Evolutionary conservation across 2,888 invertebrate genomes (phyloP), one percentile per base, ranked within the genome.

Genomic region (Tachina lurida): DNA sequence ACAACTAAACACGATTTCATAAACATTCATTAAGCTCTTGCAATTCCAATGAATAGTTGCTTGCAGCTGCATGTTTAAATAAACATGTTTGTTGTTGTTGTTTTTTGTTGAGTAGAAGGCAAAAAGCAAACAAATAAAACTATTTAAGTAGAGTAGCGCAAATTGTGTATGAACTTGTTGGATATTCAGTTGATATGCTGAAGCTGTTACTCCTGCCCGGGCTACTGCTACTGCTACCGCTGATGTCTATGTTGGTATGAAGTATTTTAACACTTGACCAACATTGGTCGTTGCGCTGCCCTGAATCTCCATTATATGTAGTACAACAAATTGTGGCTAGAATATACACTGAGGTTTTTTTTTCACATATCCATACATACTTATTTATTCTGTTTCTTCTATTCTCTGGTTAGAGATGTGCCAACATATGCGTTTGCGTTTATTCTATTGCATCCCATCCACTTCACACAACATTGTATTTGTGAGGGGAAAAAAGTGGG

Each of bases 191-290:
- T 45, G 45, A 56, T 65, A 74, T 77, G 47, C 67, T 78, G 68
- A 74, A 65, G 73, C 62, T 73, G 56, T 15, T 77, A 15, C 19
- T 73, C 45, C 47, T 39, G 19, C 31, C 31, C 3, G 1, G 22
- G 65, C 62, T 73, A 49, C 8, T 77, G 12, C 19, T 73, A 31
- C 47, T 39, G 19, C 56, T 19, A 63, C 52, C 41, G 41, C 22
- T 39, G 22, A 15, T n/a, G 39, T n/a, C 56, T 22, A 2, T 43
- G 15, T 60, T 60, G 74, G 52, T 63, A n/a, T n/a, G n/a, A n/a
- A n/a, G 74, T 45, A 63, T 71, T 80, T 73, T 73, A 84, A 77
- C 80, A 80, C 84, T 84, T 84, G 84, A 80, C 71, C 84, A 84
- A 84, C 54, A 84, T 84, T 62, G 70, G 47, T 45, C 41, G 49